phyloP scores from a whole-genome alignment of 2,113 vertebrate species.

The Felis chaus region DNA sequence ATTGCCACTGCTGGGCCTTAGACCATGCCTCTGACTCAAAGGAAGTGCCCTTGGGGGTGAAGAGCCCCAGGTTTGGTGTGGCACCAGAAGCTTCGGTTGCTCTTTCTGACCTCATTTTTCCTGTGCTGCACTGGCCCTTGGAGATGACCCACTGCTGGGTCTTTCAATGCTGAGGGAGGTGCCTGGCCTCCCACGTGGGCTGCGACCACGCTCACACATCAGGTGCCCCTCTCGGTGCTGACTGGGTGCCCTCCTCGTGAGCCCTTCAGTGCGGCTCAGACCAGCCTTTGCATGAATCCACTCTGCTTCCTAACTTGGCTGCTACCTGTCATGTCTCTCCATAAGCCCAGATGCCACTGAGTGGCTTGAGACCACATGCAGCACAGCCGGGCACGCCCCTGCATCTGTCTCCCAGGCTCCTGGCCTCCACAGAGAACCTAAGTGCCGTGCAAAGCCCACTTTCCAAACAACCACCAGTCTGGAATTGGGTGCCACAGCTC shows the following conservation, averaged over 20 bases:
- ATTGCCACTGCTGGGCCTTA: background rate
- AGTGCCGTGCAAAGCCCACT: background rate
- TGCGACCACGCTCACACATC: background rate
- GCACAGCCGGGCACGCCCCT: background rate
- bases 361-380: background rate
- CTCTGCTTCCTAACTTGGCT: background rate
- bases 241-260: background rate
- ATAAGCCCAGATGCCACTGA: background rate
- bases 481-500: background rate
- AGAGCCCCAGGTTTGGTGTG: background rate
- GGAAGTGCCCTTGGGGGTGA: background rate
- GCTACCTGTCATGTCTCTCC: background rate
- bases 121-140: background rate
- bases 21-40: background rate
- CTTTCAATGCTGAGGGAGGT: background rate
- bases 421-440: background rate
- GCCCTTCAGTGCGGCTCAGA: background rate
- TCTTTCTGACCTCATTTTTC: background rate
- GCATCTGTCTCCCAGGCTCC: background rate
- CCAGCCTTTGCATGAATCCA: background rate
- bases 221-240: background rate
- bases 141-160: background rate
- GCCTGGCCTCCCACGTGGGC: background rate
- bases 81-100: background rate
- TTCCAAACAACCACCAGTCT: background rate